These are phyloP conservation scores for Hyaena hyaena DNA, from an alignment of 2,113 vertebrate species.

Conservation along the genomic window DNA sequence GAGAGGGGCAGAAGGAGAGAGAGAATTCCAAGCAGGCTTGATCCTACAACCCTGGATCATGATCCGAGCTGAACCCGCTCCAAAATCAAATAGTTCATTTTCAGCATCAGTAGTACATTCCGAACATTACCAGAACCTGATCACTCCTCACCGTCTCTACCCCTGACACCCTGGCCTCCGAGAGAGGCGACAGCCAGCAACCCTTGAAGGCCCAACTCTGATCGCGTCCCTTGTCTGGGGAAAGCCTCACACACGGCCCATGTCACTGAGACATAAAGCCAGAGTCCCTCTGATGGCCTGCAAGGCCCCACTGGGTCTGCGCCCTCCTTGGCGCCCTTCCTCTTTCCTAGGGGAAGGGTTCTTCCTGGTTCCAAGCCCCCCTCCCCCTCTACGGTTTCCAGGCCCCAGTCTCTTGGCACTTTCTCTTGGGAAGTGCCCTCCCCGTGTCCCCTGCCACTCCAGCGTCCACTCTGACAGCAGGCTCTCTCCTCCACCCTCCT, in stretches of 20 bases:
- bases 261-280: not conserved
- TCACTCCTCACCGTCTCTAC: not conserved
- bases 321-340: not conserved
- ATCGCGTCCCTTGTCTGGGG: not conserved
- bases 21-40: too few relatives aligned
- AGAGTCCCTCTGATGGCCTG: rapidly evolving
- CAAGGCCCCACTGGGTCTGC: not conserved
- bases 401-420: not conserved
- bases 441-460: not conserved
- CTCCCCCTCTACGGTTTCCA: not conserved
- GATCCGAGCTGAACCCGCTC: too few relatives aligned
- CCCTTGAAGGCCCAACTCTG: not conserved
- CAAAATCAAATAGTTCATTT: not conserved
- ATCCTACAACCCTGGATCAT: too few relatives aligned
- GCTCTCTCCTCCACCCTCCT: not conserved
- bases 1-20: too few relatives aligned
- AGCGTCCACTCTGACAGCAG: not conserved
- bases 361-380: not conserved
- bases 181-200: rapidly evolving
- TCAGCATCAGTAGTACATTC: not conserved
- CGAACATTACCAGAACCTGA: not conserved
- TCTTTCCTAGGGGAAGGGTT: not conserved
- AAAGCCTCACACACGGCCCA: not conserved
- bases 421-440: not conserved
- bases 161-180: not conserved